A percentile compares a stretch with the other conserved stretches of the same genome.
Conservation (phyloP, 1,140 invertebrate species). For the Penaeus vannamei region DNA sequence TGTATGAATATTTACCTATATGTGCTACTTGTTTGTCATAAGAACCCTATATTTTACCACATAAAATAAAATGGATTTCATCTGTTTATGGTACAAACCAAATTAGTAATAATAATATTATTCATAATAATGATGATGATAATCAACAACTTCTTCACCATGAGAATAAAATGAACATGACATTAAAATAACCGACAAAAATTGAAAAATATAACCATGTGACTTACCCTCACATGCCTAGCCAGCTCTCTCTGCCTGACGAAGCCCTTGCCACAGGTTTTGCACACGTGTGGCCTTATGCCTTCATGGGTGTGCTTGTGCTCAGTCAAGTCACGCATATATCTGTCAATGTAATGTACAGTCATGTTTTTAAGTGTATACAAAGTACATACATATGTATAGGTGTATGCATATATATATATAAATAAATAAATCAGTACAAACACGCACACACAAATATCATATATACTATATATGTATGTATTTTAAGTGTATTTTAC, state of each 20-base stretch:
- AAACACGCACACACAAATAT: background rate
- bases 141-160: too few relatives aligned
- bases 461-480: too few relatives aligned
- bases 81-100: too few relatives aligned
- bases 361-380: background rate
- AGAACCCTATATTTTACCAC: too few relatives aligned
- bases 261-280: conserved; percentile 35
- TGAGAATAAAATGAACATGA: too few relatives aligned
- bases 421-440: background rate
- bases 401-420: background rate
- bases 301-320: conserved; percentile 54
- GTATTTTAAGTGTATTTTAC: too few relatives aligned
- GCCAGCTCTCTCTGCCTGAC: conserved; percentile 39
- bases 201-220: background rate
- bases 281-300: conserved; percentile 41
- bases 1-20: too few relatives aligned
- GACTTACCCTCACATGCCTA: conserved; percentile 43
- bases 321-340: conserved; percentile 52
- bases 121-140: too few relatives aligned
- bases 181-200: too few relatives aligned
- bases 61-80: too few relatives aligned
- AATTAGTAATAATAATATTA: too few relatives aligned
- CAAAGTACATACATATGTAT: background rate
- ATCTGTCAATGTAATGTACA: conserved; percentile 24
- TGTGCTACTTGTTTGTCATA: too few relatives aligned